These are phyloP conservation scores for Rhinophrynus dorsalis DNA, from an alignment of 2,797 vertebrate genomes.

Conservation along the genomic window DNA sequence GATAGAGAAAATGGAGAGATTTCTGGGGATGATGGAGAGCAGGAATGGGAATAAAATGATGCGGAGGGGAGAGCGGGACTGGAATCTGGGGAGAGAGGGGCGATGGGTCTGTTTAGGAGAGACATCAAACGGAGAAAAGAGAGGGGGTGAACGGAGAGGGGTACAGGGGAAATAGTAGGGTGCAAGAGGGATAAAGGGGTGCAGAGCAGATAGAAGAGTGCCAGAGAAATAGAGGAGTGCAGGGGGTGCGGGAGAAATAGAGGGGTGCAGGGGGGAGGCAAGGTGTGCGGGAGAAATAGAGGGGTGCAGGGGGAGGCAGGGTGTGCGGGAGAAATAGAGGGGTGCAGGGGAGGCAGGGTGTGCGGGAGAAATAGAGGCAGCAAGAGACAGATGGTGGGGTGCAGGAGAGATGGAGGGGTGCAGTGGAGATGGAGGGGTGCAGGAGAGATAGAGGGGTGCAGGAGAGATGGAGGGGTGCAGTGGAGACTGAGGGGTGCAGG, in stretches of 20 bases:
- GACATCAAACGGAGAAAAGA: too few species aligned
- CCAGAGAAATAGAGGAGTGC: not conserved
- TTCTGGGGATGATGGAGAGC: too few species aligned
- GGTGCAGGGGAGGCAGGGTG: not conserved
- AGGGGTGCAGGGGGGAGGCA: not conserved
- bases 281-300: not conserved
- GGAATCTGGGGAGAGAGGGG: too few species aligned
- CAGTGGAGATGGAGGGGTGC: too few species aligned
- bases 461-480: not conserved
- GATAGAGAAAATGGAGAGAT: not conserved
- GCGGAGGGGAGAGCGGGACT: too few species aligned
- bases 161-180: not conserved
- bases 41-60: too few species aligned
- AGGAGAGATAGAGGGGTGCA: not conserved
- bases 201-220: not conserved
- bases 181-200: not conserved
- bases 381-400: not conserved
- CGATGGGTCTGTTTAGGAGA: too few species aligned
- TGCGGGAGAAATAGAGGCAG: not conserved
- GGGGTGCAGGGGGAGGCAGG: not conserved
- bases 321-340: not conserved
- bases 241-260: not conserved
- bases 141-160: not conserved
- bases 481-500: not conserved
- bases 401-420: not conserved